Base-by-base conservation (phyloP, 2,797 vertebrate species). In the Knipowitschia caucasica region DNA sequence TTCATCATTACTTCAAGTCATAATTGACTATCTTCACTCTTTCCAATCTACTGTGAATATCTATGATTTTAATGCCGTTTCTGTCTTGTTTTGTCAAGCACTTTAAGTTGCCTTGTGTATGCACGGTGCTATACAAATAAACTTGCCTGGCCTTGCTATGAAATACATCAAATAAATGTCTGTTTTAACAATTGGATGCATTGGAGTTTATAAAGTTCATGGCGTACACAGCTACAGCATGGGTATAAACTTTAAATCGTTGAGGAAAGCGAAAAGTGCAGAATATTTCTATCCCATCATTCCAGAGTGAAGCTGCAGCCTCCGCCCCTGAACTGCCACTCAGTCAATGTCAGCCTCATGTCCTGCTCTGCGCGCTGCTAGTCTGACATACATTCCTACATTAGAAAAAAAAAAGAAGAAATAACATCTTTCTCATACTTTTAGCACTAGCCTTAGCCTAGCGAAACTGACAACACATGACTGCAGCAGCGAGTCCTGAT, bases 381-480 rank as follows among this genome's bases (percentile, higher is more conserved):
- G 50, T 43, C 26, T 57, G 52, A 67, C 34, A 59, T 52, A 70
- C 26, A 46, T 11, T 21, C n/a, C 10, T 5, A 49, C 50, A 43
- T 40, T 56, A 62, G 17, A 40, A 33, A 0, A 47, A 33, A 44
- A 29, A 36, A 2, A 5, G 54, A 55, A 52, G 51, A 15, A 52
- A 4, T 10, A 59, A 54, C 60, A 3, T n/a, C 24, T 39, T 49
- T 11, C 27, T 50, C 3, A 40, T 51, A 52, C 52, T 62, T 52
- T 54, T 20, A 57, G 43, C 31, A 56, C 52, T 60, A 60, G 59
- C 56, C 45, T n/a, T 30, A 46, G 14, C 5, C 55, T 43, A 11
- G 35, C 26, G 27, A 11, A 5, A 50, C 58, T 39, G 54, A 54
- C 55, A 38, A 58, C 34, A 34, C 45, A 43, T n/a, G 17, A 34